phyloP scores from a whole-genome alignment of 2,888 invertebrate species.

The Sphinx pinastri region DNA sequence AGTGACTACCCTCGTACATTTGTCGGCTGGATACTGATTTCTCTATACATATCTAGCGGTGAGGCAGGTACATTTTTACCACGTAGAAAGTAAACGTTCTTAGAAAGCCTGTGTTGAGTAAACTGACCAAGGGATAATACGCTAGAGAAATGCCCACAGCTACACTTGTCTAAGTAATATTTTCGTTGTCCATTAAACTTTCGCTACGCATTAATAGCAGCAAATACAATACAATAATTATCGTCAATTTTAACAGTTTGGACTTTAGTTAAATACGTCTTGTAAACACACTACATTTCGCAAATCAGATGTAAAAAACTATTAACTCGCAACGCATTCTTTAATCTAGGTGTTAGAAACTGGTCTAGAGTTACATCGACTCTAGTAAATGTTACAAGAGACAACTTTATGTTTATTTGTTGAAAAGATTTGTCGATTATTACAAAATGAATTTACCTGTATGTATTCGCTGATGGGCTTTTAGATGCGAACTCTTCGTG shows the following conservation, averaged over 20 bases:
- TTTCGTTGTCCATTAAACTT: constrained; percentile 23
- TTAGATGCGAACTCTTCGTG: constrained; percentile 98
- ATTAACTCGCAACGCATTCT: constrained; percentile 30
- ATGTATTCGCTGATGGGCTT: constrained; percentile 98
- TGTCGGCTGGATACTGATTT: neutral
- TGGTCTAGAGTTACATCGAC: neutral
- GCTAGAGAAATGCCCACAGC: constrained; percentile 14
- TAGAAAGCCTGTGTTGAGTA: constrained; percentile 48
- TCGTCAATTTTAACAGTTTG: neutral
- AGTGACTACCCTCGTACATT: neutral
- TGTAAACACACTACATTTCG: constrained; percentile 9
- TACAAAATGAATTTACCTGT: constrained; percentile 88
- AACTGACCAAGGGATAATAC: constrained; percentile 46
- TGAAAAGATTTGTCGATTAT: neutral
- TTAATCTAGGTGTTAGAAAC: neutral
- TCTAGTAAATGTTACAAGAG: neutral
- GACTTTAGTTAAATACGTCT: no score
- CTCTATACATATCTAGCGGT: constrained; percentile 3
- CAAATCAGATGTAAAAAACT: neutral
- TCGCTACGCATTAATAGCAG: constrained; percentile 29
- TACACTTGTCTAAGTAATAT: constrained; percentile 12
- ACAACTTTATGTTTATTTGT: neutral
- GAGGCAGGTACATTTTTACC: constrained; percentile 13
- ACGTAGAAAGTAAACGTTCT: constrained; percentile 44
- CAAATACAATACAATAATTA: constrained; percentile 3